A percentile compares a stretch with the other conserved stretches of the same genome.
These are phyloP conservation scores for Gadus macrocephalus DNA, from an alignment of 2,113 vertebrate species.

Conservation along the genomic window DNA sequence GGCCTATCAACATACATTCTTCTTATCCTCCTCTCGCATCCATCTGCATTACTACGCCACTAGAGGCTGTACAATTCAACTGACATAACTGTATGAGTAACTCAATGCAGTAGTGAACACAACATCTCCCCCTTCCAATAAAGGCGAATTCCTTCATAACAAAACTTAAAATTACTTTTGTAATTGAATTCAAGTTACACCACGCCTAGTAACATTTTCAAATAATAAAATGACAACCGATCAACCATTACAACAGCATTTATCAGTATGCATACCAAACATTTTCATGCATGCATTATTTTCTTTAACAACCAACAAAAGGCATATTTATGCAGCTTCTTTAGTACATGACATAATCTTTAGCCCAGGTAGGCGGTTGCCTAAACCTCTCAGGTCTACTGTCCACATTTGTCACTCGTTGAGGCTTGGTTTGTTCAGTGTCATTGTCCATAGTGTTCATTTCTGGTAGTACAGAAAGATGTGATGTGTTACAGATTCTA, in stretches of 20 bases:
- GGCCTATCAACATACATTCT: background rate
- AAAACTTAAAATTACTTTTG: background rate
- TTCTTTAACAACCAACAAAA: background rate
- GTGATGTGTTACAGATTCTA: no score
- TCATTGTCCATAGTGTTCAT: background rate
- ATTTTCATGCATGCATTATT: no score
- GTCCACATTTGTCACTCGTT: background rate
- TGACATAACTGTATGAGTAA: no score
- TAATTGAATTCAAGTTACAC: no score
- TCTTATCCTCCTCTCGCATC: background rate
- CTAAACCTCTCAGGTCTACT: background rate
- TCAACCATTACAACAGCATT: background rate
- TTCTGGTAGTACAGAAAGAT: no score
- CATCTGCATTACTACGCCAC: background rate
- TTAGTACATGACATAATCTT: conserved; percentile 2
- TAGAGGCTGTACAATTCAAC: no score
- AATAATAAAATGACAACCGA: background rate
- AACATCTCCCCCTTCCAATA: conserved; percentile 6
- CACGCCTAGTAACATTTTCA: background rate
- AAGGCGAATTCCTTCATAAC: conserved; percentile 2
- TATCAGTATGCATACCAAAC: background rate
- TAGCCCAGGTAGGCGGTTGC: background rate
- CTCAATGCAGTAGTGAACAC: background rate
- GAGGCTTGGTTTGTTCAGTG: background rate
- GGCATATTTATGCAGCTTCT: background rate